Percentiles rank a stretch among this genome's conserved stretches.
phyloP scores from a whole-genome alignment of 2,797 vertebrate genomes.

The Falco novaeseelandiae region DNA sequence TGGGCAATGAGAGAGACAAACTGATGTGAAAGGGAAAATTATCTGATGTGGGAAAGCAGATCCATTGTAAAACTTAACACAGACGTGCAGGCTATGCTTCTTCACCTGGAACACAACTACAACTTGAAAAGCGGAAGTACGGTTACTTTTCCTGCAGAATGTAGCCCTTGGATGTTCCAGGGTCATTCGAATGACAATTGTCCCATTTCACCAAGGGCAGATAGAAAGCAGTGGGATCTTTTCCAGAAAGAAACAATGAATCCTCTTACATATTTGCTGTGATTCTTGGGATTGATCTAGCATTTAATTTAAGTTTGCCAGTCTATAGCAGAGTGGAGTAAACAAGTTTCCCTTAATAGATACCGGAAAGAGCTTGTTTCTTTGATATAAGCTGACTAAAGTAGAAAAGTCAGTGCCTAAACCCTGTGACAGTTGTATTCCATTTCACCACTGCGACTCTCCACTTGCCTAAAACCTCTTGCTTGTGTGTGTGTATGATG shows the following conservation, averaged over 20 bases:
- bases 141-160: not conserved
- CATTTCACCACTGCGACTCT: not conserved
- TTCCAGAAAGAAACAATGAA: not conserved
- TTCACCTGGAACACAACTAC: not conserved
- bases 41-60: not conserved
- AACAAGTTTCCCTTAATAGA: not conserved
- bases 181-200: not conserved
- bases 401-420: not conserved
- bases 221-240: not conserved
- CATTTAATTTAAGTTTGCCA: not conserved
- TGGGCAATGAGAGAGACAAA: not conserved
- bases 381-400: not conserved
- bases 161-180: not conserved
- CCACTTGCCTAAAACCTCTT: not conserved
- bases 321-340: not conserved
- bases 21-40: not conserved
- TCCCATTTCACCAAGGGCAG: not conserved
- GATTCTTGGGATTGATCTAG: not conserved
- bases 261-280: not conserved
- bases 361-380: not conserved
- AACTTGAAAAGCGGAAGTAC: not conserved
- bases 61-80: fast-evolving
- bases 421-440: not conserved
- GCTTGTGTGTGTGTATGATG: not conserved
- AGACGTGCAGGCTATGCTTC: not conserved